Percentiles rank a stretch among this genome's conserved stretches.
These are phyloP conservation scores for Eilema sororculum DNA, from an alignment of 2,888 invertebrate genomes.

Conservation along the genomic window DNA sequence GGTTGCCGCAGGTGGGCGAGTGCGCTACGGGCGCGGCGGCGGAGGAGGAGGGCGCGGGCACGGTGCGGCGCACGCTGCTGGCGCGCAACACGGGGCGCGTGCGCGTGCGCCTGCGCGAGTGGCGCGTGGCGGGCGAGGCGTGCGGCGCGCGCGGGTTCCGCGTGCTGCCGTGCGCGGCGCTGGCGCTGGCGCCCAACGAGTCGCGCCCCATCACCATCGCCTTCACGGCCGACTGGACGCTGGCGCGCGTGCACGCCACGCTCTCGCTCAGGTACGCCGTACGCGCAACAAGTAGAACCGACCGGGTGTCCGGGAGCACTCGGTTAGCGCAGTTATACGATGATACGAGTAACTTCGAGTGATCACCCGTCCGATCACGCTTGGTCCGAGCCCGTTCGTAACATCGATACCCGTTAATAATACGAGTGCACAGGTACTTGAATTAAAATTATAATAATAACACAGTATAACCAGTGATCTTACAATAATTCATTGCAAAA, in stretches of 20 bases:
- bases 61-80: constrained; percentile 86
- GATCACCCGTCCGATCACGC: too few relatives aligned
- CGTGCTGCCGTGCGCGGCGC: constrained; percentile 70
- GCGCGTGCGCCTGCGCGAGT: constrained; percentile 89
- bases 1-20: constrained; percentile 88
- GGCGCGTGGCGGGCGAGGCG: constrained; percentile 67
- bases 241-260: constrained; percentile 61
- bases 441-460: too few relatives aligned
- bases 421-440: too few relatives aligned
- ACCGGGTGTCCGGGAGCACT: too few relatives aligned
- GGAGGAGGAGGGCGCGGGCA: constrained; percentile 79
- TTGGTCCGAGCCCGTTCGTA: too few relatives aligned
- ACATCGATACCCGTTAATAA: too few relatives aligned
- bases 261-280: constrained; percentile 41
- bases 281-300: too few relatives aligned
- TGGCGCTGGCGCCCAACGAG: constrained; percentile 70
- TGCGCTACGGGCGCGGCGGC: constrained; percentile 66
- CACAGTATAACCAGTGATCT: too few relatives aligned
- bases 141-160: constrained; percentile 76
- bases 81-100: constrained; percentile 95
- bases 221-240: constrained; percentile 72
- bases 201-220: constrained; percentile 65
- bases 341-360: too few relatives aligned
- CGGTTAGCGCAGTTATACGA: too few relatives aligned
- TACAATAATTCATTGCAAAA: too few relatives aligned